Conservation (phyloP, 2,888 invertebrate genomes). For the Cancer borealis region DNA sequence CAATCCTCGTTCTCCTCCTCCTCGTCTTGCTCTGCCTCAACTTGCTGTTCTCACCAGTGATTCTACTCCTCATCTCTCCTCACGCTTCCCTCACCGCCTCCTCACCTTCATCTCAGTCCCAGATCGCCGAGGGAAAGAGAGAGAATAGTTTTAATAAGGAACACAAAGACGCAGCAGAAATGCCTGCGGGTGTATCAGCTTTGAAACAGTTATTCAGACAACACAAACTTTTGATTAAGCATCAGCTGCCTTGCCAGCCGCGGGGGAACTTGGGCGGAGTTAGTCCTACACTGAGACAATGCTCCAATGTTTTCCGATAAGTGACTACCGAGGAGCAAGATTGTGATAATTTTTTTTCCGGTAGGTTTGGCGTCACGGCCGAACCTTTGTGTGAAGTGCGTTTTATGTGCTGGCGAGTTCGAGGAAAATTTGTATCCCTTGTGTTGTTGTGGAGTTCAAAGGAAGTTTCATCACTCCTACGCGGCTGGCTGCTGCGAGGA, state of each 20-base stretch:
- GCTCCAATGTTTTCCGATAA: background rate
- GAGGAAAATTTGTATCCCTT: background rate
- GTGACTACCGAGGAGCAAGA: background rate
- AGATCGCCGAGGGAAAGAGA: background rate
- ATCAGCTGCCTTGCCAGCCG: background rate
- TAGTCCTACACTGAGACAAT: background rate
- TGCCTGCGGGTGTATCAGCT: conserved; percentile 3
- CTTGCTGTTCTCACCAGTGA: background rate
- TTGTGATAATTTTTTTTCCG: background rate
- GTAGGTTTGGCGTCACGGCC: background rate
- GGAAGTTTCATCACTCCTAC: conserved; percentile 6
- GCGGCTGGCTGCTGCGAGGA: background rate
- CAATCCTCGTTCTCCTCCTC: conserved; percentile 57
- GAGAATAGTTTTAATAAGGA: conserved; percentile 9
- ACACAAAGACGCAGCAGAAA: conserved; percentile 6
- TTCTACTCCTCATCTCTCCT: background rate
- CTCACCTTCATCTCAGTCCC: background rate
- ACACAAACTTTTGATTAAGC: conserved; percentile 37
- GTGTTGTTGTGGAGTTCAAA: background rate
- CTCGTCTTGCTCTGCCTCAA: conserved; percentile 46
- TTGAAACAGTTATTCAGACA: conserved; percentile 24
- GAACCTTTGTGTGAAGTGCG: background rate
- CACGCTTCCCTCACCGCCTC: background rate
- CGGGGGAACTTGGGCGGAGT: background rate
- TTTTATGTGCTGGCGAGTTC: background rate